Percentiles rank a stretch among this genome's conserved stretches.
phyloP scores from a whole-genome alignment of 2,113 vertebrate genomes.

The Malurus cyaneus region DNA sequence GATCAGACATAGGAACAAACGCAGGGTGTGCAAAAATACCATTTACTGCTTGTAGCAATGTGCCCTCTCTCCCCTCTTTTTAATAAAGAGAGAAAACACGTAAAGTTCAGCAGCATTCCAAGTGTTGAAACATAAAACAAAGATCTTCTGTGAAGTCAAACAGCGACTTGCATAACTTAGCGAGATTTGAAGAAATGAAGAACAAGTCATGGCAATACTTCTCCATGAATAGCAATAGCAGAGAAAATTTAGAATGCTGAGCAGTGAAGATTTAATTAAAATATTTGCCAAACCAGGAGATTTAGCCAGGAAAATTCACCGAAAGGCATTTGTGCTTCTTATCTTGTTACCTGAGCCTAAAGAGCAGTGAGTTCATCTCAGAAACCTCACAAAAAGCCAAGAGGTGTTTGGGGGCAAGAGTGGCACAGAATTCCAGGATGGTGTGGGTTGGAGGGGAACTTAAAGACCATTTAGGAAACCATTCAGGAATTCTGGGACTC shows the following conservation, averaged over 20 bases:
- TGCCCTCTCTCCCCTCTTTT: neutral
- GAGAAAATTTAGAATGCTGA: neutral
- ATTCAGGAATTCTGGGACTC: neutral
- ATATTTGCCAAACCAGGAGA: neutral
- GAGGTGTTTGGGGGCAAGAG: neutral
- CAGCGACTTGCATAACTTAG: neutral
- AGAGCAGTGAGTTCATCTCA: neutral
- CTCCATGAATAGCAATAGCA: neutral
- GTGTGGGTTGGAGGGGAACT: neutral
- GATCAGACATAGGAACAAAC: neutral
- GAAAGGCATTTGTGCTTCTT: neutral
- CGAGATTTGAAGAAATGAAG: neutral
- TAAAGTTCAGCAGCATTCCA: neutral
- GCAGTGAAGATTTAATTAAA: neutral
- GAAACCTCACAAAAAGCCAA: neutral
- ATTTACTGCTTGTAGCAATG: neutral
- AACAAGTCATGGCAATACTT: neutral
- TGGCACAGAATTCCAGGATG: neutral
- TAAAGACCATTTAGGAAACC: neutral
- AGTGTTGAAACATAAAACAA: neutral
- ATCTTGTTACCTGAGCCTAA: neutral
- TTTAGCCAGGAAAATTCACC: neutral
- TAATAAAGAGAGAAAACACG: neutral
- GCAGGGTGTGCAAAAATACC: neutral
- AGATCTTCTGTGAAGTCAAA: neutral